These are phyloP conservation scores for Falco peregrinus DNA, from an alignment of 2,797 vertebrate species.

Conservation along the genomic window DNA sequence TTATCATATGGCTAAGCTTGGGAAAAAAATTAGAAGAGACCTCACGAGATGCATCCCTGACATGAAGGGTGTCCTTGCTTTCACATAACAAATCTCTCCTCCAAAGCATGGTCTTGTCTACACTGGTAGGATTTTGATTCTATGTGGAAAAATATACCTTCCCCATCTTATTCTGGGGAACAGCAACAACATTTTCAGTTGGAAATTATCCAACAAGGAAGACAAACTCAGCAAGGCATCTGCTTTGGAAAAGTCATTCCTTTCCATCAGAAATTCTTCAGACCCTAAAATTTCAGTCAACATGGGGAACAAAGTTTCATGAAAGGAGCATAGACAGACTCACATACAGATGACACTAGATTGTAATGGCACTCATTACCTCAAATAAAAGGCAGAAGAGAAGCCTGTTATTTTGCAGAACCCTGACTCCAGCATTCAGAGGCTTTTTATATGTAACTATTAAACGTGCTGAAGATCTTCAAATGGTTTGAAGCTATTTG, in stretches of 20 bases:
- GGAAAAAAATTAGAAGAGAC: background rate
- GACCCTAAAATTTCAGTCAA: background rate
- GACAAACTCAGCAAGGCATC: background rate
- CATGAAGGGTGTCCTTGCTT: accelerated
- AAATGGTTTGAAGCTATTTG: background rate
- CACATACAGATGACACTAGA: background rate
- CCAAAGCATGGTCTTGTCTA: background rate
- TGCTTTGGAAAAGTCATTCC: background rate
- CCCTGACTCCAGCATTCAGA: background rate
- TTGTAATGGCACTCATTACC: background rate
- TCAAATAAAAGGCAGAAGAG: background rate
- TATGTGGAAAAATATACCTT: background rate
- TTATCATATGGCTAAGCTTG: background rate
- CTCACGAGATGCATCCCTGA: background rate
- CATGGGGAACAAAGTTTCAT: background rate
- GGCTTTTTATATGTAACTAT: background rate
- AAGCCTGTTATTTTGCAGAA: background rate
- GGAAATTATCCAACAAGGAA: background rate
- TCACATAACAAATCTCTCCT: background rate
- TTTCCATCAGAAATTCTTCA: background rate
- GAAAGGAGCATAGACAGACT: background rate
- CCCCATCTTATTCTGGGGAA: background rate
- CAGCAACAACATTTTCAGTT: background rate
- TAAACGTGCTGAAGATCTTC: background rate
- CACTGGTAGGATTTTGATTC: background rate